phyloP scores from a whole-genome alignment of 2,888 invertebrate genomes.

The Elmis aenea region DNA sequence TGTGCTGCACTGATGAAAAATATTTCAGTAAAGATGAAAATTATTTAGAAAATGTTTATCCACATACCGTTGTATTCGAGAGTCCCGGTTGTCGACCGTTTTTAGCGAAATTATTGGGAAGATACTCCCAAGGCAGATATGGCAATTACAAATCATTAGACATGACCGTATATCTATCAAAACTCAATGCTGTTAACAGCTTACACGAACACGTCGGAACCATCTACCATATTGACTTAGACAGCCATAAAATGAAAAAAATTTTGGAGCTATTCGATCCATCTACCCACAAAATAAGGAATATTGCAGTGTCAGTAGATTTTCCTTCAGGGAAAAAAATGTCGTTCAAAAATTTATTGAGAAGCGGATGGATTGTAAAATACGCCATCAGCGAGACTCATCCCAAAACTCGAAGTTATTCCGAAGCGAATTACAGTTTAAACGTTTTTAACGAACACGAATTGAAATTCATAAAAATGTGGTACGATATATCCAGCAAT shows the following conservation, averaged over 20 bases:
- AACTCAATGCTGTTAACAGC: constrained; percentile 10
- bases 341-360: background rate
- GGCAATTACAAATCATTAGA: constrained; percentile 13
- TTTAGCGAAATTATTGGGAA: constrained; percentile 5
- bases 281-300: constrained; percentile 1
- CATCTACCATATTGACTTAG: constrained; percentile 4
- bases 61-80: constrained; percentile 18
- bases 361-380: background rate
- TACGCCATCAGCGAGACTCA: background rate
- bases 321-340: constrained; percentile 7
- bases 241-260: constrained; percentile 7
- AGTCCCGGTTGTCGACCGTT: constrained; percentile 14
- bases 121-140: constrained; percentile 9
- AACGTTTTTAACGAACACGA: constrained; percentile 15
- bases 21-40: constrained; percentile 12
- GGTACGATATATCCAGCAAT: constrained; percentile 4
- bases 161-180: constrained; percentile 13
- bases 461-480: constrained; percentile 11
- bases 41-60: constrained; percentile 10
- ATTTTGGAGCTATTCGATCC: constrained; percentile 4
- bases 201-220: constrained; percentile 13
- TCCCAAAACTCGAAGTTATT: background rate
- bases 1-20: constrained; percentile 1
- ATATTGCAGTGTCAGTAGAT: constrained; percentile 7
- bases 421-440: constrained; percentile 5